phyloP scores from a whole-genome alignment of 1,140 invertebrate species.

The Drosophila yakuba region DNA sequence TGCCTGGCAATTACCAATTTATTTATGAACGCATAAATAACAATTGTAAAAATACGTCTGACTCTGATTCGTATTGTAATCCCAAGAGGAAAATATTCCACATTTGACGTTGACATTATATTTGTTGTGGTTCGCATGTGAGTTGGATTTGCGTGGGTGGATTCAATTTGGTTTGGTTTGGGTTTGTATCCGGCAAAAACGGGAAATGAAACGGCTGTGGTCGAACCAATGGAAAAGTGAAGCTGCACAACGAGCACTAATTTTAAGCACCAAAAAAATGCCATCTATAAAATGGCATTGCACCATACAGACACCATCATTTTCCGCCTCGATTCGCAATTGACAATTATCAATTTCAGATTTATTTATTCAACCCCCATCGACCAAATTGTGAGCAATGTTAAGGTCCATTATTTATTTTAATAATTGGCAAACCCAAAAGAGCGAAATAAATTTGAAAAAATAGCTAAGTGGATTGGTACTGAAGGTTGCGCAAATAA shows the following conservation, averaged over 20 bases:
- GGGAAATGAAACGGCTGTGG: constrained; percentile 74
- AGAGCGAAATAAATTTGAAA: constrained; percentile 61
- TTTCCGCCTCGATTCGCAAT: constrained; percentile 54
- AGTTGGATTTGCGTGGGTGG: neutral
- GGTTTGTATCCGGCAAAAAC: constrained; percentile 26
- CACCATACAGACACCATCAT: constrained; percentile 46
- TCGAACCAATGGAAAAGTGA: constrained; percentile 51
- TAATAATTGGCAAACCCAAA: constrained; percentile 70
- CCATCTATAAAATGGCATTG: constrained; percentile 63
- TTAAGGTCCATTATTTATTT: constrained; percentile 68
- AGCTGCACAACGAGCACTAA: constrained; percentile 2
- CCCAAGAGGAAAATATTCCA: neutral
- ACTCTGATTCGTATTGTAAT: neutral
- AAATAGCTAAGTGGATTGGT: constrained; percentile 41
- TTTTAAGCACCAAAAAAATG: constrained; percentile 40
- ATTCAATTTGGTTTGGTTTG: neutral
- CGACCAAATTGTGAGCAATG: constrained; percentile 7
- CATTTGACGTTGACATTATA: constrained; percentile 4
- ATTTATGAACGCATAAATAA: too few species aligned
- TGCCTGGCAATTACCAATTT: too few species aligned
- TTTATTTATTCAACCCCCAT: constrained; percentile 23
- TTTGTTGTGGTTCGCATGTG: constrained; percentile 1
- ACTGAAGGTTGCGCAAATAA: neutral
- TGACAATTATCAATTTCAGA: constrained; percentile 65
- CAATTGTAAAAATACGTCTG: neutral